Evolutionary conservation across 1,140 invertebrate genomes (phyloP), one percentile per base, ranked within the genome.

Genomic region (Pogonus chalceus): DNA sequence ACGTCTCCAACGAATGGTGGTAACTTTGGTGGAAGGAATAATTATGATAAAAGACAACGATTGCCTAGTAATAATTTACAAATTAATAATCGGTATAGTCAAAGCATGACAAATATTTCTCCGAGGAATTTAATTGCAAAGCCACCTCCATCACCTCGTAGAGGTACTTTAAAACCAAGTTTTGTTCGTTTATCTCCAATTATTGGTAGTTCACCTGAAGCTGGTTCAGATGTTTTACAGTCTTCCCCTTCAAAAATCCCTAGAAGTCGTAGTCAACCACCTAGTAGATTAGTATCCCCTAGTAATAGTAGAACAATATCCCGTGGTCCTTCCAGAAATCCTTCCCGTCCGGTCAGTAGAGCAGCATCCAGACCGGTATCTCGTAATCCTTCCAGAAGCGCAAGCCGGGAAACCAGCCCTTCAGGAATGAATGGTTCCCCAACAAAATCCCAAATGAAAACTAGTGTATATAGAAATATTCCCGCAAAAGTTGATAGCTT

Each of bases 221-320:
- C 68, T 21, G 65, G 65, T 53, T 57, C 18, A 4, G 50, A 49
- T 10, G 55, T 66, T 59, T 62, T 61, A 20, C 54, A 64, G 63
- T 68, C 66, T 67, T 69, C 68, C 62, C 66, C 67, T 20, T 63
- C 64, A 10, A 60, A 61, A 50, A 64, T 66, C 18, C 60, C 64
- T 10, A 57, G 37, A 48, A 65, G 58, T 55, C 54, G 50, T 43
- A 69, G 67, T 48, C 62, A 63, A 22, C 66, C 65, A 0, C 49
- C 59, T 2, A 69, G 62, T 59, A 61, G 62, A 24, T 55, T 57
- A 47, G 51, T 56, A 1, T 69, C 68, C 9, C 65, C 65, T 2
- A 49, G 9, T 18, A 14, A 4, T 31, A 7, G 7, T 31, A 31
- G 26, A 31, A 7, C 26, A 31, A 3, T 3, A 43, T 10, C 7